Evolutionary conservation across 2,113 vertebrate species (phyloP), one percentile per base, ranked within the genome.

Genomic region (Ptyas mucosa): DNA sequence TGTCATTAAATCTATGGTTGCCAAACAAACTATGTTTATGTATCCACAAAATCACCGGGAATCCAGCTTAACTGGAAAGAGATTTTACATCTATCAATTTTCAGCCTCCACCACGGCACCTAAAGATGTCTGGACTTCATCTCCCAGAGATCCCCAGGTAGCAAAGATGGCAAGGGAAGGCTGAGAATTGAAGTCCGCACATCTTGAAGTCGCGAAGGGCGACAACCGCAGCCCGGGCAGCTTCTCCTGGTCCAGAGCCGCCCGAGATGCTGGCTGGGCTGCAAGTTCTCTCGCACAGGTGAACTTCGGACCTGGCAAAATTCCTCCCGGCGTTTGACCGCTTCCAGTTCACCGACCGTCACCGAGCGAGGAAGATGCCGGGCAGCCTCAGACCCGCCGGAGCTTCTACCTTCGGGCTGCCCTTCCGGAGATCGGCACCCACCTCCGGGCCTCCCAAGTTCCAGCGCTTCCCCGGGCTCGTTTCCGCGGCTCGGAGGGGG

Each of bases 201-300:
- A 2, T 29, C 85, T 29, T 51, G 2, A 1, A 9, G 10, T 1
- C 2, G 46, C 24, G 0, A 49, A 15, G 49, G 23, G 0, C 5
- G 11, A 1, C 8, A 5, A 12, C 2, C 2, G 5, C 5, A 6
- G 64, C 29, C n/a, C n/a, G n/a, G 15, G 6, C 85, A 26, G 43
- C 46, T 51, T 24, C 46, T 14, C 69, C 34, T 1, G 75, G 34
- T 8, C 21, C 21, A 14, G 3, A 24, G 23, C 43, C 23, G 0
- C 46, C 85, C 3, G 46, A 6, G 85, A 3, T 12, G 8, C 85
- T 3, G 20, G 4, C 43, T 49, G 43, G 43, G 9, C 39, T 24
- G 34, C 43, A 21, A 39, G 3, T 9, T 11, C 39, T 85, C 23
- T 24, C 1, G 18, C 12, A 0, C 7, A 4, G 9, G 9, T 0